Base-by-base conservation (phyloP, 2,888 invertebrate species). In the Sipha maydis region DNA sequence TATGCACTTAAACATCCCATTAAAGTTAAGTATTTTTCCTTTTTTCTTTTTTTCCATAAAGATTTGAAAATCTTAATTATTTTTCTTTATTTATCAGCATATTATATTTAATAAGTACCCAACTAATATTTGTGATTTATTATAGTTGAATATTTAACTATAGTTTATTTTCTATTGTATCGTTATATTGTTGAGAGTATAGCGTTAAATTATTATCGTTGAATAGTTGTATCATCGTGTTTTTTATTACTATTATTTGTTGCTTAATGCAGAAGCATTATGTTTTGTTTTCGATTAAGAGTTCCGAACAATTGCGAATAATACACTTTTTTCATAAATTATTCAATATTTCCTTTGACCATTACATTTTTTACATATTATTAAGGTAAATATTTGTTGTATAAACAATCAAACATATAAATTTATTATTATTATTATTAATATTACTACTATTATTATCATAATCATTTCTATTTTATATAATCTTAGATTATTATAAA, bases 171-270 rank as follows among this genome's bases (percentile, higher is more conserved):
- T 88, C 82, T 88, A 88, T 88, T 61, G 56, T 86, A 75, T 88
- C 82, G 88, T 88, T 88, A 88, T 88, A 82, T 88, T 88, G 80
- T 88, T 88, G 80, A 80, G 31, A 88, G 75, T 88, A 88, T 88
- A 88, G 82, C 75, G 88, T 88, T 75, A 82, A 88, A 88, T 88
- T 82, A 85, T 85, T 85, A 88, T 88, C 88, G 88, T 88, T 88
- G 88, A 82, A 88, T 88, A 82, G 82, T 88, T 88, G 61, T 88
- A 88, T 75, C 48, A 25, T 85, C 8, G 25, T 78, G 48, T 85
- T 85, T 77, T 85, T 21, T 61, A 21, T 84, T 79, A 31, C 28
- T 71, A 38, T 34, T 48, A 38, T 79, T 79, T 79, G 19, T 54
- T 38, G 38, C 79, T 71, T 71, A 79, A 38, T n/a, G 9, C 56